These are phyloP conservation scores for Buceros bicornis DNA, from an alignment of 2,797 vertebrate species.

Conservation along the genomic window DNA sequence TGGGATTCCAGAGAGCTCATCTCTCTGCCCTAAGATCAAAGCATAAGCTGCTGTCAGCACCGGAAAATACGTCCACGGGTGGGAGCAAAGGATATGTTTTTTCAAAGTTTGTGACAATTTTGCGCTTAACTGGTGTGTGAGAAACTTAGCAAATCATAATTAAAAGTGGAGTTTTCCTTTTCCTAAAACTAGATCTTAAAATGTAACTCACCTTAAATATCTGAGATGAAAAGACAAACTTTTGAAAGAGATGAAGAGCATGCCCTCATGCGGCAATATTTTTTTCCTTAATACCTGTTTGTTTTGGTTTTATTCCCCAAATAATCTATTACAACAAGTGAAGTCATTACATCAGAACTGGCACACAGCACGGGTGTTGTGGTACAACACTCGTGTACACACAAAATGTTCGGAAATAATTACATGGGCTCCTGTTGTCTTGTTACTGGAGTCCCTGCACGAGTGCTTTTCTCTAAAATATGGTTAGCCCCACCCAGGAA, in stretches of 20 bases:
- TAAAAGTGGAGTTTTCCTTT: slow-evolving; percentile 16
- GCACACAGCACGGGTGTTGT: background rate
- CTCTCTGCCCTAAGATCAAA: background rate
- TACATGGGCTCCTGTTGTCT: background rate
- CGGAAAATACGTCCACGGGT: background rate
- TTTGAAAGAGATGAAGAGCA: slow-evolving; percentile 46
- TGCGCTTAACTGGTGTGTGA: background rate
- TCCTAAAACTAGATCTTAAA: background rate
- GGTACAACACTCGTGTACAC: background rate
- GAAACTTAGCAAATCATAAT: slow-evolving; percentile 3
- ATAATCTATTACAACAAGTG: background rate
- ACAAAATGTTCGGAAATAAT: background rate
- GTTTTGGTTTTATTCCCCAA: slow-evolving; percentile 20
- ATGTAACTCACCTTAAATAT: slow-evolving; percentile 4
- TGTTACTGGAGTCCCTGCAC: background rate
- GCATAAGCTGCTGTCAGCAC: background rate
- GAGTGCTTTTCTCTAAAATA: slow-evolving; percentile 22
- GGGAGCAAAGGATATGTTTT: background rate
- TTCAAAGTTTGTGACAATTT: slow-evolving; percentile 21
- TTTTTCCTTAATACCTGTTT: slow-evolving; percentile 53
- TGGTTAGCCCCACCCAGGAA: background rate
- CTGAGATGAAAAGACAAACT: background rate
- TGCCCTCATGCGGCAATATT: slow-evolving; percentile 71
- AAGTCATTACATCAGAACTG: background rate
- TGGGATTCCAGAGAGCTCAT: background rate